Conservation (phyloP, 2,797 vertebrate genomes). For the Enteromius radiatus region DNA sequence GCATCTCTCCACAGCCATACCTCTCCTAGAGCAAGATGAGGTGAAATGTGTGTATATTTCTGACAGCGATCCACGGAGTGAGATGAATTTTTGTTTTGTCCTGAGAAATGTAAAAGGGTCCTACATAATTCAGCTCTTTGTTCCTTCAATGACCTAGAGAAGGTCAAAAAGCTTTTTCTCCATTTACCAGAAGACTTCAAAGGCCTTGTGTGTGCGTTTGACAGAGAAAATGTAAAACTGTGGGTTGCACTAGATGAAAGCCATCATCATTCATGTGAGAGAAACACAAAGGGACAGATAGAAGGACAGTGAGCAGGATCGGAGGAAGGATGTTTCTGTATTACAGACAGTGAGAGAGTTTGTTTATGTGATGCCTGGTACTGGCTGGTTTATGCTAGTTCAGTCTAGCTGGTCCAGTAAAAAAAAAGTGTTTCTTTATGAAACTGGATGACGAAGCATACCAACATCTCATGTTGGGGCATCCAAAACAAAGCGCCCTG, state of each 20-base stretch:
- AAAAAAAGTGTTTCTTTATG: background rate
- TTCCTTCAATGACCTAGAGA: conserved; percentile 40
- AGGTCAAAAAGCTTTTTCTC: conserved; percentile 43
- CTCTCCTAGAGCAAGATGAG: background rate
- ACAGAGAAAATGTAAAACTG: conserved; percentile 29
- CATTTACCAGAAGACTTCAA: conserved; percentile 40
- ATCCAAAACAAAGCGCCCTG: background rate
- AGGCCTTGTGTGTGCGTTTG: conserved; percentile 24
- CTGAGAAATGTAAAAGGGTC: conserved; percentile 20
- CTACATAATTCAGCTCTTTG: conserved; percentile 44
- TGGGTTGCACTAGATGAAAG: conserved; percentile 32
- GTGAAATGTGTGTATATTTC: conserved; percentile 8
- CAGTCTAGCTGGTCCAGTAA: background rate
- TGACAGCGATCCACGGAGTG: conserved; percentile 9
- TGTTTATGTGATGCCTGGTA: conserved; percentile 19
- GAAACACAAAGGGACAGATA: conserved; percentile 29
- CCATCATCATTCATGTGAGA: conserved; percentile 37
- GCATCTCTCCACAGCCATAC: conserved; percentile 18
- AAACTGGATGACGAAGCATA: conserved; percentile 4
- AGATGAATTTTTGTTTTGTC: conserved; percentile 38
- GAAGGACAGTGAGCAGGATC: background rate
- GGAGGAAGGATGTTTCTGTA: background rate
- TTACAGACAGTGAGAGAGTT: conserved; percentile 13
- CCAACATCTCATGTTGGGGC: background rate
- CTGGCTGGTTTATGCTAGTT: conserved; percentile 8